Conservation (phyloP, 2,888 invertebrate genomes). For the Megastigmus dorsalis region DNA sequence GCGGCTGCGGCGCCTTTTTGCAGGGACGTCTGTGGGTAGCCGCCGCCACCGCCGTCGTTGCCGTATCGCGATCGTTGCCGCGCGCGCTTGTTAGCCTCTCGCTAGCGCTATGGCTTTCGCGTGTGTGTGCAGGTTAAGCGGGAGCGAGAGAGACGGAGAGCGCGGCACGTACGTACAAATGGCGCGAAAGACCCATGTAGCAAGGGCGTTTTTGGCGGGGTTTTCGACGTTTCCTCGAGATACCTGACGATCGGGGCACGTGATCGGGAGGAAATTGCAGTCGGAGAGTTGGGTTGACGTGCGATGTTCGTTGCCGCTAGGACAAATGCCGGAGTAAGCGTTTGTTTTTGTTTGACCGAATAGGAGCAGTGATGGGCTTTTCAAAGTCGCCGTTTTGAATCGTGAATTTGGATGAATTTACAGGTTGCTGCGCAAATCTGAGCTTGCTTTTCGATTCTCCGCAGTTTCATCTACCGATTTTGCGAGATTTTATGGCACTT, state of each 20-base stretch:
- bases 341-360: constrained; percentile 36
- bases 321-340: background rate
- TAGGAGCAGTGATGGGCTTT: background rate
- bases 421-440: too few relatives aligned
- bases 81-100: constrained; percentile 38
- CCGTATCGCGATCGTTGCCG: constrained; percentile 44
- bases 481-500: background rate
- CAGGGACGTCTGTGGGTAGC: constrained; percentile 19
- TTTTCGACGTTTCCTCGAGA: constrained; percentile 1
- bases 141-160: constrained; percentile 27
- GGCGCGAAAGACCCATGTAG: constrained; percentile 48
- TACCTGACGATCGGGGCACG: background rate
- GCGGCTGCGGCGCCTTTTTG: background rate
- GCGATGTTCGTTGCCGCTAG: constrained; percentile 27
- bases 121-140: background rate
- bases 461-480: background rate
- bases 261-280: background rate
- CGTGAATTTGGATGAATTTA: too few relatives aligned
- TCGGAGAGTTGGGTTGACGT: too few relatives aligned
- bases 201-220: constrained; percentile 39
- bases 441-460: background rate
- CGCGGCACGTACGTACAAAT: constrained; percentile 43
- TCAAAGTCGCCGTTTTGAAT: background rate
- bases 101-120: background rate
- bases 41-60: constrained; percentile 8